Conservation (phyloP, 2,797 vertebrate species). For the Clarias fuscus region DNA sequence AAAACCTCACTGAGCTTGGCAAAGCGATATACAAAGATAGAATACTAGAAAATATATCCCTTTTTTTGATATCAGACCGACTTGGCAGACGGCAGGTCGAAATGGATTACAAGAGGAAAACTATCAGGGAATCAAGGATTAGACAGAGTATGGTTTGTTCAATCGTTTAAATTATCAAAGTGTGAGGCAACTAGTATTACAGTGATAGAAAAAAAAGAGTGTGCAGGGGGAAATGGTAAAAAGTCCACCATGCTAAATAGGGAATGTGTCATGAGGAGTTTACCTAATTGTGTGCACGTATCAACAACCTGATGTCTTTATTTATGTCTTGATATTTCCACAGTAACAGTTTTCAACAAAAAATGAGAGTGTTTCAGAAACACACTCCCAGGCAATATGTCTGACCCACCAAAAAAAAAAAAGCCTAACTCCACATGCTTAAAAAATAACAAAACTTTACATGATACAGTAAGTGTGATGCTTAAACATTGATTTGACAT, state of each 20-base stretch:
- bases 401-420: neutral
- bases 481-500: neutral
- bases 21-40: neutral
- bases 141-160: slow-evolving; percentile 7
- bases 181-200: slow-evolving; percentile 4
- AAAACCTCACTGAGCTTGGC: neutral
- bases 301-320: slow-evolving; percentile 10
- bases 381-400: slow-evolving; percentile 15
- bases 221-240: neutral
- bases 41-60: neutral
- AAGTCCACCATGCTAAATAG: neutral
- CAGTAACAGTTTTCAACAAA: neutral
- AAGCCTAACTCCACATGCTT: neutral
- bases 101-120: slow-evolving; percentile 15
- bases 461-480: neutral
- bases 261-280: neutral
- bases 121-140: slow-evolving; percentile 10
- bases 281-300: neutral
- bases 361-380: neutral
- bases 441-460: neutral
- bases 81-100: slow-evolving; percentile 7
- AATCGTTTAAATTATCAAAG: neutral
- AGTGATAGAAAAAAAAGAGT: neutral
- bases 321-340: neutral
- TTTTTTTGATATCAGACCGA: slow-evolving; percentile 15